Evolutionary conservation across 30 jellyfish, hydroid and myxozoan genomes (phyloP), one percentile per base, ranked within the genome.

Genomic region (Hydractinia echinata): DNA sequence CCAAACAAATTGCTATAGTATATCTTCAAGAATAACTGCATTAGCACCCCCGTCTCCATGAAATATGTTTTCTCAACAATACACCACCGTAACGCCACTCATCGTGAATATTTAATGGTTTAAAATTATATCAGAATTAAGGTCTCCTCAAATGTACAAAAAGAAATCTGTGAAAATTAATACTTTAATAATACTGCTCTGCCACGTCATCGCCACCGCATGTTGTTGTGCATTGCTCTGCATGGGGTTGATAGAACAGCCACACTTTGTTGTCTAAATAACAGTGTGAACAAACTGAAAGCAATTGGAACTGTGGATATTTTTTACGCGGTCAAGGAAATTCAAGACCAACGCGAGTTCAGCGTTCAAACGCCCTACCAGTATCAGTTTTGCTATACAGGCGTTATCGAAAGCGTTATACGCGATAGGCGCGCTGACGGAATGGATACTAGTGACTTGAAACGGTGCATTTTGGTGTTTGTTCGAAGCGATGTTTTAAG

Each of bases 211-310:
- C 54, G 10, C 73, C 52, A 50, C 79, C 86, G 4, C 95, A 95
- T 39, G 81, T 86, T 11, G 89, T 90, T 53, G 89, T 90, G 39
- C 97, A 90, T 79, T 90, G 97, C 84, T 84, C 95, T 61, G 97
- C 97, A 11, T n/a, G 97, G 97, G 8, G 84, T 90, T 51, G 97
- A 95, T 53, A 84, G 97, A 10, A 85, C 95, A 6, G 97, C 95
- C 21, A 90, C 97, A 53, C 84, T 71, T 74, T 78, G 94, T 54
- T 76, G 95, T 54, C 67, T 77, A 49, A 91, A 82, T 74, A 83
- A 56, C 5, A 64, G 90, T 70, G 68, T 90, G n/a, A 87, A 91
- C 13, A 86, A 60, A 55, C 77, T 90, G 61, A 76, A 77, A 19
- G 79, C 81, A 7, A 51, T 76, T 54, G 97, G 93, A 11, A 55